A percentile compares a stretch with the other conserved stretches of the same genome.
These are phyloP conservation scores for Perccottus glenii DNA, from an alignment of 2,113 vertebrate species.

Conservation along the genomic window DNA sequence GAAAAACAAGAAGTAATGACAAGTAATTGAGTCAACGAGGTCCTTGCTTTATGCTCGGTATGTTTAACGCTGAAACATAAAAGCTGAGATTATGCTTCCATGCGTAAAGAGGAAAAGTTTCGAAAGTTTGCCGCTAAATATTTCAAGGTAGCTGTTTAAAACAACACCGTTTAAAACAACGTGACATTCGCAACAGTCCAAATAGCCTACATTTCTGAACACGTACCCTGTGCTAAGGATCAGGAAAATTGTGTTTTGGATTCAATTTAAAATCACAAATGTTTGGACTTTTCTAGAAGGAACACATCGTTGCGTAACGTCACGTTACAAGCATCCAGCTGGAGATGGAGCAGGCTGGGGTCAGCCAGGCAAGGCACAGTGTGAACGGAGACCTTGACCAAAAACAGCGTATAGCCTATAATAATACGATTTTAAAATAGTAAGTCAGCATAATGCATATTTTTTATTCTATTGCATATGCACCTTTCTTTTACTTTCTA, in stretches of 20 bases:
- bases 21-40: rapidly evolving
- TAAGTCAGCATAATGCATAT: too few species aligned
- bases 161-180: not conserved
- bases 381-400: not conserved
- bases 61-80: not conserved
- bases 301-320: not conserved
- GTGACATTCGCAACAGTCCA: too few species aligned
- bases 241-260: not conserved
- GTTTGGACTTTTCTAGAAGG: slow-evolving; percentile 5
- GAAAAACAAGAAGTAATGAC: not conserved
- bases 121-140: slow-evolving; percentile 29
- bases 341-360: slow-evolving; percentile 1
- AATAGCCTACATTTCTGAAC: too few species aligned
- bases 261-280: not conserved
- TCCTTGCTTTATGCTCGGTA: slow-evolving; percentile 1
- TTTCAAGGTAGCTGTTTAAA: not conserved
- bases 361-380: not conserved
- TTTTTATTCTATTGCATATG: too few species aligned
- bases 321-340: slow-evolving; percentile 7
- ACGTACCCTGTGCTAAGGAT: too few species aligned
- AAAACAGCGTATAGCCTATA: too few species aligned
- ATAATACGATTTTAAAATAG: too few species aligned
- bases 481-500: too few species aligned
- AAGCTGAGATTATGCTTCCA: not conserved
- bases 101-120: slow-evolving; percentile 33